Evolutionary conservation across 2,797 vertebrate species (phyloP).

Genomic region (Pipistrellus nathusii): DNA sequence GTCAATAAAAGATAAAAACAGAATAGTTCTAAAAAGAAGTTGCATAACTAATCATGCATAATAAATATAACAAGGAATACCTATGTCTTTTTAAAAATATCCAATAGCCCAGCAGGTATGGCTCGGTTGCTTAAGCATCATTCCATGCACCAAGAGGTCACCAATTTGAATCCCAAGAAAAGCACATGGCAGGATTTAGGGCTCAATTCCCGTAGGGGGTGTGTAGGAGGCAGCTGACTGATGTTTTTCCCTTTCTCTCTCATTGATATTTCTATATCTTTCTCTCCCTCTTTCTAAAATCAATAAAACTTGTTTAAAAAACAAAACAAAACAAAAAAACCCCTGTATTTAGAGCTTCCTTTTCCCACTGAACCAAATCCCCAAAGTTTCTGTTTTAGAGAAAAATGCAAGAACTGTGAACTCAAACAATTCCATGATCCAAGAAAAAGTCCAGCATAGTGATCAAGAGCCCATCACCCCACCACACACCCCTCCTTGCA

Average conservation of each 20-base stretch:
- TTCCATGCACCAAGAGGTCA: neutral
- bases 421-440: neutral
- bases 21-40: constrained; percentile 22
- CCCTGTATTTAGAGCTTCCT: neutral
- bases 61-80: constrained; percentile 38
- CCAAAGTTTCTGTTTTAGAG: neutral
- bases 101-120: no score
- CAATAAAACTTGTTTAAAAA: neutral
- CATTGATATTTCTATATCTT: no score
- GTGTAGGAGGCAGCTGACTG: neutral
- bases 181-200: neutral
- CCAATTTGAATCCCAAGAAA: neutral
- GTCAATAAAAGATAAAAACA: constrained; percentile 38
- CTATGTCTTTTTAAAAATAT: neutral
- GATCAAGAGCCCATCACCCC: neutral
- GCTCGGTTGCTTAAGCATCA: no score
- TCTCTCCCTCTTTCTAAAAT: neutral
- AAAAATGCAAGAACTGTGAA: neutral
- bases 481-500: neutral
- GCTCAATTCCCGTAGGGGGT: neutral
- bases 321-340: neutral
- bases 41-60: neutral
- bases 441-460: neutral
- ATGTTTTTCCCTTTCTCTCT: neutral
- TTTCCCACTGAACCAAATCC: neutral